Evolutionary conservation across 2,888 invertebrate species (phyloP).

Genomic region (Adelphocoris suturalis): DNA sequence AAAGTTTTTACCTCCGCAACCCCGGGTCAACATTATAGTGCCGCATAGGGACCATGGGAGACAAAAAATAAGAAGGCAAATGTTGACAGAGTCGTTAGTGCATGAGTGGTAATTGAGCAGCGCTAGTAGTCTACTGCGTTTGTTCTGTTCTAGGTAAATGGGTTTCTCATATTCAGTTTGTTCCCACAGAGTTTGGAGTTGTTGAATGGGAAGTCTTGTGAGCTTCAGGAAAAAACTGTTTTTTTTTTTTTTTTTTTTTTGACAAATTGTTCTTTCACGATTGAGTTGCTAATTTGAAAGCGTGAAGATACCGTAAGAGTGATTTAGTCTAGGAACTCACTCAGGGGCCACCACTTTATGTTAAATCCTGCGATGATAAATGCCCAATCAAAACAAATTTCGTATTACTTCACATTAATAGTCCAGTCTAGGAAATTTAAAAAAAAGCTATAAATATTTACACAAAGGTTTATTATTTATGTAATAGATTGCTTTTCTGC

Average conservation of each 20-base stretch:
- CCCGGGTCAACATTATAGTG: conserved; percentile 12
- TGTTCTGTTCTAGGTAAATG: conserved; percentile 8
- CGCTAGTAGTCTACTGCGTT: conserved; percentile 32
- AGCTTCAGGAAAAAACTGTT: neutral
- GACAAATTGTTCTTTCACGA: conserved; percentile 10
- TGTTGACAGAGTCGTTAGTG: conserved; percentile 17
- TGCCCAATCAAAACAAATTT: too few relatives aligned
- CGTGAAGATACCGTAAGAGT: neutral
- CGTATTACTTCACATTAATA: too few relatives aligned
- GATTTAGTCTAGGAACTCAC: too few relatives aligned
- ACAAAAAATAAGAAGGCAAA: neutral
- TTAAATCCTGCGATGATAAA: too few relatives aligned
- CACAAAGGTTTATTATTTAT: too few relatives aligned
- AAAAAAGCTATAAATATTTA: too few relatives aligned
- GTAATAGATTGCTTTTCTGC: too few relatives aligned
- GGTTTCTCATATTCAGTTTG: conserved; percentile 26
- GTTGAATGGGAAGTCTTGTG: neutral
- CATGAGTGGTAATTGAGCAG: conserved; percentile 15
- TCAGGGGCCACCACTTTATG: too few relatives aligned
- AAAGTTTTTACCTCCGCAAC: neutral
- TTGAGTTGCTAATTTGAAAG: conserved; percentile 2
- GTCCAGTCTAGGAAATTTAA: too few relatives aligned
- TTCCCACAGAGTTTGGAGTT: conserved; percentile 7
- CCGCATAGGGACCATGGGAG: neutral
- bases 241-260: neutral